phyloP scores from a whole-genome alignment of 2,888 invertebrate species.

The Pseudoips prasinana region DNA sequence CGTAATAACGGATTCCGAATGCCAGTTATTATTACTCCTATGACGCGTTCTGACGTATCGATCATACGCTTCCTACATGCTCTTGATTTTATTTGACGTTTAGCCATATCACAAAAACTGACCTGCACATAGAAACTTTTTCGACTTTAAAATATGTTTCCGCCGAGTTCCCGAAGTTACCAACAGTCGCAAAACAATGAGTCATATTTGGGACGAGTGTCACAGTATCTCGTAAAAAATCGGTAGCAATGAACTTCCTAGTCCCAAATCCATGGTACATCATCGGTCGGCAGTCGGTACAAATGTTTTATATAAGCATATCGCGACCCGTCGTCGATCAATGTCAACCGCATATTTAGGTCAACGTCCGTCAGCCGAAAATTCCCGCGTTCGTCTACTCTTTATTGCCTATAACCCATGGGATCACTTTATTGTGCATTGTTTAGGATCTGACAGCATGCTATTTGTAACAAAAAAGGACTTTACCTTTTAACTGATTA shows the following conservation, averaged over 20 bases:
- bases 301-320: slow-evolving; percentile 66
- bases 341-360: slow-evolving; percentile 80
- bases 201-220: slow-evolving; percentile 53
- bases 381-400: slow-evolving; percentile 67
- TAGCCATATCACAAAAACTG: slow-evolving; percentile 1
- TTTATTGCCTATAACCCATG: slow-evolving; percentile 63
- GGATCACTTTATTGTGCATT: slow-evolving; percentile 40
- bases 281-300: slow-evolving; percentile 35
- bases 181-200: slow-evolving; percentile 43
- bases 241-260: slow-evolving; percentile 70
- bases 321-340: slow-evolving; percentile 76
- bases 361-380: slow-evolving; percentile 72
- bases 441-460: slow-evolving; percentile 16
- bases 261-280: slow-evolving; percentile 52
- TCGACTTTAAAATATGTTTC: slow-evolving; percentile 5
- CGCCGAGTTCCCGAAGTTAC: slow-evolving; percentile 12
- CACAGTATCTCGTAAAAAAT: slow-evolving; percentile 58
- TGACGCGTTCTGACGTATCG: slow-evolving; percentile 42
- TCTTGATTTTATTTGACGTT: no score
- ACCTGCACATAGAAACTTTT: slow-evolving; percentile 4
- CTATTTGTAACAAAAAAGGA: no score
- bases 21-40: slow-evolving; percentile 43
- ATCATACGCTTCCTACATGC: slow-evolving; percentile 10
- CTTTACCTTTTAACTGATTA: no score
- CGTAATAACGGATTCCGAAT: slow-evolving; percentile 50